Base-by-base conservation (phyloP, 2,888 invertebrate genomes). In the Phaedon cochleariae region DNA sequence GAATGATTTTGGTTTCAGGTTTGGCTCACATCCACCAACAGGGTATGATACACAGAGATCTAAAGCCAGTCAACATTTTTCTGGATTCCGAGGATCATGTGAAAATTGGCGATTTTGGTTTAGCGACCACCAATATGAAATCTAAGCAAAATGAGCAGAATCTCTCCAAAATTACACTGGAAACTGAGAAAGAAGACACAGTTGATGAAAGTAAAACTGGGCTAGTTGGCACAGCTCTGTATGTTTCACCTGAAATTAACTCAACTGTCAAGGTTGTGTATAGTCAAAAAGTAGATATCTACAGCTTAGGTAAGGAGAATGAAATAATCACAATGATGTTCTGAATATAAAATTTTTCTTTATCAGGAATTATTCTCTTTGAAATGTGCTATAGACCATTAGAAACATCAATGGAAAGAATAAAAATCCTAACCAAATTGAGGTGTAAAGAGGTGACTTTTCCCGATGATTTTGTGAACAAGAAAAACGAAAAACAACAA, bases 81-180 rank as follows among this genome's bases (percentile, higher is more conserved):
- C 87, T 99, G 80, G 97, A 97, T 80, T 92, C 91, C 1, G 92
- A 94, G 73, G 97, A 97, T 84, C 95, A 96, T 81, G 96, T 96
- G 0, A 98, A 98, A 86, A 98, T 98, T 71, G 98, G 98, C 10
- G 98, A 98, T 84, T 98, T 98, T 83, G 98, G 98, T 12, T 86
- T 98, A 1, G 98, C 98, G 0, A 97, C 96, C 0, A 94, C 93
- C 0, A 90, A 59, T 20, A 87, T 90, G 57, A 74, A 81, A 52
- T 69, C 75, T 1, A 77, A 76, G 73, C 69, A 74, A 26, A 78
- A 75, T 59, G 81, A 80, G 15, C 64, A 71, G 46, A 63, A 60
- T 10, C 63, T 71, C 20, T 77, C 74, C 20, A 80, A 73, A 67
- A 81, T 76, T 64, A 80, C 69, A 20, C 15, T 71, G 15, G 77